Evolutionary conservation across 2,113 vertebrate genomes (phyloP).

Genomic region (Tetraodon nigroviridis): DNA sequence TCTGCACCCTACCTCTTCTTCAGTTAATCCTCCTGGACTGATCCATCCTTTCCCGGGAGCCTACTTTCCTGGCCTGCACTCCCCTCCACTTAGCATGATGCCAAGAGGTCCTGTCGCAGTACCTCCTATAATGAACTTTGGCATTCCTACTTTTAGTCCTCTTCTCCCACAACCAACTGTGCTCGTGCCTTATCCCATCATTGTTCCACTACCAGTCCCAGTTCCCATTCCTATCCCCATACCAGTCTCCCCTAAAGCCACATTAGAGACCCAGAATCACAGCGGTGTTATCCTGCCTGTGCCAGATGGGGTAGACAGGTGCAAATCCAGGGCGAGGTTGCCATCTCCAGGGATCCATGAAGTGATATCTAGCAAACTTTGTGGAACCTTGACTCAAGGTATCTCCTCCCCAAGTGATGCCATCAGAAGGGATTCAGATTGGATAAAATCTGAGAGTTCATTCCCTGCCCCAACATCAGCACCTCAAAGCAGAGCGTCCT

Average conservation of each 20-base stretch:
- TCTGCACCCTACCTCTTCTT: constrained; percentile 80
- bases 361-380: constrained; percentile 49
- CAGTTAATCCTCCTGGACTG: constrained; percentile 85
- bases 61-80: constrained; percentile 85
- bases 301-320: constrained; percentile 74
- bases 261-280: constrained; percentile 80
- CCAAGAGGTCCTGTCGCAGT: constrained; percentile 88
- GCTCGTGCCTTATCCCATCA: constrained; percentile 92
- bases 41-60: constrained; percentile 84
- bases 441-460: constrained; percentile 68
- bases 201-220: constrained; percentile 90
- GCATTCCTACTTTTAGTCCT: constrained; percentile 87
- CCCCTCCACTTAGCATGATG: constrained; percentile 88
- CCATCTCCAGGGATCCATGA: constrained; percentile 66
- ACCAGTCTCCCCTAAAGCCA: constrained; percentile 81
- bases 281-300: constrained; percentile 84
- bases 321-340: constrained; percentile 75
- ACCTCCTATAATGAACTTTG: constrained; percentile 88
- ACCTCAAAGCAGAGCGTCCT: constrained; percentile 73
- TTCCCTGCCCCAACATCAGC: constrained; percentile 77
- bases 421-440: constrained; percentile 77
- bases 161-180: constrained; percentile 90
- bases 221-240: constrained; percentile 95
- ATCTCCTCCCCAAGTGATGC: constrained; percentile 77
- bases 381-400: constrained; percentile 71